Evolutionary conservation across 2,888 invertebrate genomes (phyloP), one percentile per base, ranked within the genome.

Genomic region (Tachina fera): DNA sequence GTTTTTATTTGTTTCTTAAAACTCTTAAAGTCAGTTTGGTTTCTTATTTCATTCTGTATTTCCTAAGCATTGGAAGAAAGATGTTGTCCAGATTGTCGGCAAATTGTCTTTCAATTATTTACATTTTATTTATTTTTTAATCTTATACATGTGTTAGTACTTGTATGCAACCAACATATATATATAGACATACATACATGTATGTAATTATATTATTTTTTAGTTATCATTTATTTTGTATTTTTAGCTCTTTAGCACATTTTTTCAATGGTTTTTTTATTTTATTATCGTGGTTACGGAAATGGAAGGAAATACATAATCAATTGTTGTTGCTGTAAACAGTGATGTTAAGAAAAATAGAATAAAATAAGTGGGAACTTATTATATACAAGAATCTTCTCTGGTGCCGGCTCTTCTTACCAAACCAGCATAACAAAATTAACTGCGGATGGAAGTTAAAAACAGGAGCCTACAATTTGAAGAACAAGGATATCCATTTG

Each of bases 11-110:
- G 71, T 67, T 77, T 72, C 61, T 70, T 41, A 19, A 60, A 77
- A 77, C 53, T 45, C 72, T 47, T 43, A 45, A 83, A 84, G 49
- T 41, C 80, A 80, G 49, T 76, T 49, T 76, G 76, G 84, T 58
- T 84, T 80, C 80, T 67, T 71, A 76, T 72, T 61, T 81, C 56
- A 19, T n/a, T 22, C 16, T 53, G 31, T 74, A 58, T 81, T 82
- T 74, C 71, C 53, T 79, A 83, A 87, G 81, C 87, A 87, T 75
- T 76, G 72, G 63, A 86, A 67, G 68, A 86, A 85, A 88, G 88
- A 88, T 88, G 88, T 88, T 88, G 78, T 83, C 87, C 88, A 88
- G 88, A 88, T 88, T 88, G 88, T 87, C 88, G 88, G 87, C 87
- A 87, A 88, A 87, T 88, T 87, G 86, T 84, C 86, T 87, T 86